Base-by-base conservation (phyloP, 2,113 vertebrate genomes). In the Microtus ochrogaster region DNA sequence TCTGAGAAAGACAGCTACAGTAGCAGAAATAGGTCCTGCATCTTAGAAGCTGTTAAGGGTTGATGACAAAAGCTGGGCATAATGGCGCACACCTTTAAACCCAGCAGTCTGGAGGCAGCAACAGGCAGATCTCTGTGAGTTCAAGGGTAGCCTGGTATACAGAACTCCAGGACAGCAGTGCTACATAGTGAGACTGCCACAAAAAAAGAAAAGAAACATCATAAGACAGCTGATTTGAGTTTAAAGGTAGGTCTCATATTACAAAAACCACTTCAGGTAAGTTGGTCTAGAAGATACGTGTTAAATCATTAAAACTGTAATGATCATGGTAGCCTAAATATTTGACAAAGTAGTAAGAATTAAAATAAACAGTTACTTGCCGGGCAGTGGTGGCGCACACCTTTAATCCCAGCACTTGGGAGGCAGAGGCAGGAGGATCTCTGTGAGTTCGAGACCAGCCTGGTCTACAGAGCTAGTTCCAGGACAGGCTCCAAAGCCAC, bases 11-110 rank as follows among this genome's bases (percentile, higher is more conserved):
- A 79, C 33, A 65, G 24, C 26, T 14, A 65, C 7, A 79, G n/a
- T 44, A 84, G 90, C 3, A 95, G n/a, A 93, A 92, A 92, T 24
- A 86, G 28, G 33, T 44, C 66, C 74, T 5, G 65, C 39, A 82
- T 52, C 66, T 72, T 86, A 87, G 16, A 90, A 95, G 52, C 47
- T 76, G 24, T 58, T 41, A 86, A 65, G 4, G 41, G 77, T 33
- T 14, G 28, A 89, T 3, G 24, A 39, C 41, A 76, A 65, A 17
- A 41, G 55, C 81, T 63, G 13, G 26, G 2, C 6, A 3, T 28
- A 28, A 24, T 76, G 41, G 73, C 11, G 1, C 41, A 28, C 6
- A 2, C 39, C 12, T 76, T 76, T 44, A 76, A 47, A 76, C 24
- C 41, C 73, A 76, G 41, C 39, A 76, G 11, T 76, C 72, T 24